Evolutionary conservation across 2,113 vertebrate species (phyloP).

Genomic region (Caloenas nicobarica): DNA sequence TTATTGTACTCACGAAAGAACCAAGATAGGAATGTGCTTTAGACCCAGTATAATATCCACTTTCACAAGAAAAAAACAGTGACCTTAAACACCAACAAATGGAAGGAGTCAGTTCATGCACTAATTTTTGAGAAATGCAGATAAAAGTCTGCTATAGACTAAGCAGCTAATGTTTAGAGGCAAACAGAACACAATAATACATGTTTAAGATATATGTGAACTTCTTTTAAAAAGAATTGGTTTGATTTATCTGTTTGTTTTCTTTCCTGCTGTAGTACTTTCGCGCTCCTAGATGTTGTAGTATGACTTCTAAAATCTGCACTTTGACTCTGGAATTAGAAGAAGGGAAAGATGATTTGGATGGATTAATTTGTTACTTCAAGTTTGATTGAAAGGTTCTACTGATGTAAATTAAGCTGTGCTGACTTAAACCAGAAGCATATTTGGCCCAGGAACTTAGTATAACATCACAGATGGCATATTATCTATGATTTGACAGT

Average conservation of each 20-base stretch:
- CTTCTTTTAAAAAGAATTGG: not conserved
- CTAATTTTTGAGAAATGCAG: not conserved
- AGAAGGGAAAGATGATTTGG: not conserved
- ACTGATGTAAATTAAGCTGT: not conserved
- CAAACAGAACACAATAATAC: not conserved
- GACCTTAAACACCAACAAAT: not conserved
- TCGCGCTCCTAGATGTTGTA: not conserved
- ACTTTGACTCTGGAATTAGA: not conserved
- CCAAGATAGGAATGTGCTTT: not conserved
- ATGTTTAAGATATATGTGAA: not conserved
- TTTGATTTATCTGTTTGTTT: not conserved
- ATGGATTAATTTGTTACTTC: not conserved
- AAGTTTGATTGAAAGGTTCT: not conserved
- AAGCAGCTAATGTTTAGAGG: not conserved
- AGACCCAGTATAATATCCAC: not conserved
- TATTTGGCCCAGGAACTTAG: not conserved
- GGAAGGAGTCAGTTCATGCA: not conserved
- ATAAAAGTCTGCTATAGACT: not conserved
- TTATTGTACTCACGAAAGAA: not conserved
- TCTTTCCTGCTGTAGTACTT: not conserved
- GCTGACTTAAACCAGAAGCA: not conserved
- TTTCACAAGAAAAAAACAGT: not conserved
- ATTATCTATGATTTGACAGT: conserved; percentile 21
- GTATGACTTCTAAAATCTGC: not conserved
- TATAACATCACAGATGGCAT: conserved; percentile 30